Conservation (phyloP, 2,113 vertebrate species). For the Istiophorus platypterus region DNA sequence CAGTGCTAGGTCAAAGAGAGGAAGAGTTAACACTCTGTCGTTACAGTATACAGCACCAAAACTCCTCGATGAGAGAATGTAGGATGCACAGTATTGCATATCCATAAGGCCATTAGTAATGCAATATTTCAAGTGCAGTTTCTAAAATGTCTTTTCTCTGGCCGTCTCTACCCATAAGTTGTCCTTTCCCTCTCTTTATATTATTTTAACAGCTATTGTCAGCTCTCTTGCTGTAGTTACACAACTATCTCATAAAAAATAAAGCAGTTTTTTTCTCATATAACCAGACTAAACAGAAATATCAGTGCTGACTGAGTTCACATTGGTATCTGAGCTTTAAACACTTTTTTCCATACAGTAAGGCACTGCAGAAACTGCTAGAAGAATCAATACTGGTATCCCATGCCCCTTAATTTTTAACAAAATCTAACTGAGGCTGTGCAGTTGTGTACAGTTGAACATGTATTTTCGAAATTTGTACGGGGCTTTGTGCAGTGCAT, state of each 20-base stretch:
- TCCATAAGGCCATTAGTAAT: constrained; percentile 52
- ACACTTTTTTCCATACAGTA: neutral
- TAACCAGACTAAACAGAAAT: constrained; percentile 26
- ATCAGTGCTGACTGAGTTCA: constrained; percentile 19
- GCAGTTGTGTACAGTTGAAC: neutral
- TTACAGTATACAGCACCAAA: neutral
- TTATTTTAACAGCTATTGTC: constrained; percentile 58
- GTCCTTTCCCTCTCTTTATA: constrained; percentile 41
- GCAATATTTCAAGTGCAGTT: constrained; percentile 59
- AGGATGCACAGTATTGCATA: constrained; percentile 41
- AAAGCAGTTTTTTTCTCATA: constrained; percentile 44
- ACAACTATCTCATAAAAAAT: constrained; percentile 47
- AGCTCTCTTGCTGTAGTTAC: constrained; percentile 38
- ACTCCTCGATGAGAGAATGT: neutral
- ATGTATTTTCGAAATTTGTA: neutral
- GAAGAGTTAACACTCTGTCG: constrained; percentile 4
- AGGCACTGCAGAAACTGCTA: neutral
- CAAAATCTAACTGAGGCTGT: neutral
- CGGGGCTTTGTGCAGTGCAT: neutral
- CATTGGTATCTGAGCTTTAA: neutral
- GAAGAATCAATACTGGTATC: neutral
- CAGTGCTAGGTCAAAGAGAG: neutral
- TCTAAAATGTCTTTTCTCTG: constrained; percentile 49
- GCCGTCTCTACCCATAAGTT: constrained; percentile 22
- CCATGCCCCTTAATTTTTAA: neutral